Evolutionary conservation across 2,888 invertebrate genomes (phyloP).

Genomic region (Epicampocera succincta): DNA sequence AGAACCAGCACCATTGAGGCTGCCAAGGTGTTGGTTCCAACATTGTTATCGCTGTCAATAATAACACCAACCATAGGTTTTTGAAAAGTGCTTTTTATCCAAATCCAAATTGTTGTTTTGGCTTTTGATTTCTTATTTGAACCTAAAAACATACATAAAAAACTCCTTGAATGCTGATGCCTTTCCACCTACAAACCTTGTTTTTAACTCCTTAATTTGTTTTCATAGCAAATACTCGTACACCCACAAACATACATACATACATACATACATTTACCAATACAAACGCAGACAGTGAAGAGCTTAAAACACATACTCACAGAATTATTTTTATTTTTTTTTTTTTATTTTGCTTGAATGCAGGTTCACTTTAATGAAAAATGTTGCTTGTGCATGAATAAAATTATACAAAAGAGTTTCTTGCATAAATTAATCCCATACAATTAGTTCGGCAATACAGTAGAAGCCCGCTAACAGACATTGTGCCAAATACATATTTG

Average conservation of each 20-base stretch:
- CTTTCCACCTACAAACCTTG: conserved; percentile 67
- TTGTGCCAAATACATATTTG: too few species aligned
- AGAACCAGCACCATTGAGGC: conserved; percentile 34
- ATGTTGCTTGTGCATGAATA: conserved; percentile 17
- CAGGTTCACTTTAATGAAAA: conserved; percentile 29
- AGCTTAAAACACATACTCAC: background rate
- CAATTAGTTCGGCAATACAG: conserved; percentile 33
- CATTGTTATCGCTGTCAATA: conserved; percentile 9
- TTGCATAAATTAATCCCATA: conserved; percentile 37
- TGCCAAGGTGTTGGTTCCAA: background rate
- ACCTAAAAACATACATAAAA: conserved; percentile 46
- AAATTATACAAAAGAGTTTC: conserved; percentile 32
- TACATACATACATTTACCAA: background rate
- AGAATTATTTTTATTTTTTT: background rate
- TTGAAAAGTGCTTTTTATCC: background rate
- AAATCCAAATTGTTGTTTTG: conserved; percentile 44
- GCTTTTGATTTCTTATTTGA: conserved; percentile 33
- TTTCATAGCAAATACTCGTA: conserved; percentile 33
- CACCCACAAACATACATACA: too few species aligned
- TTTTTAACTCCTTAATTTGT: conserved; percentile 61
- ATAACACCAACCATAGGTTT: background rate
- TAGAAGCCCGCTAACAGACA: background rate
- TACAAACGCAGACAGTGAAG: too few species aligned
- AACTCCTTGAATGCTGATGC: conserved; percentile 57
- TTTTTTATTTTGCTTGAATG: conserved; percentile 11